Base-by-base conservation (phyloP, 2,888 invertebrate genomes). In the Busseola fusca region DNA sequence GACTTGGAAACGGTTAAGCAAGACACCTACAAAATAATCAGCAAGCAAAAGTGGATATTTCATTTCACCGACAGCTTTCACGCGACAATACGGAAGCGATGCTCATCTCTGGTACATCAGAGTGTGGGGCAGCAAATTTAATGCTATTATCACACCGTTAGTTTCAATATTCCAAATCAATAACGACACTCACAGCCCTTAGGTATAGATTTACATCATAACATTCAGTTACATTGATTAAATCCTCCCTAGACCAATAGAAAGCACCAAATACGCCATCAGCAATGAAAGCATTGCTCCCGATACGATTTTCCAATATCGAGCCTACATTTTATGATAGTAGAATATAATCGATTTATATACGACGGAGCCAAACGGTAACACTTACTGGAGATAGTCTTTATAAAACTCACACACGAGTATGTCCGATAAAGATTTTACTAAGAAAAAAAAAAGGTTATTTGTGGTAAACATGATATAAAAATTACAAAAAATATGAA, bases 271-370 rank as follows among this genome's bases (percentile, higher is more conserved):
- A 75, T 25, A 5, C 37, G 0, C 9, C 0, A 12, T 50, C 62
- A 30, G 40, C 3, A 75, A 80, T 9, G 18, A 7, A n/a, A 78
- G 12, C 1, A 25, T 27, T 16, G 0, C 3, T 10, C 3, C 27
- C 1, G 42, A 50, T 65, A 80, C 80, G 48, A 50, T 54, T 78
- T 70, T 80, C 76, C 62, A 70, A 78, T 78, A 78, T 50, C 50
- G 0, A 57, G 58, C 62, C 65, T 75, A 62, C 40, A 62, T 69
- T 80, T 77, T 75, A 77, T 69, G 75, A 45, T 57, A 69, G 27
- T 48, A 58, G 37, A 52, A 50, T 37, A 42, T 64, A 79, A 64
- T 74, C 60, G 69, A 69, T 62, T 79, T 64, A 80, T 62, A 40
- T 64, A 57, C 34, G 52, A 57, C 10, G 21, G 9, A 64, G 64